These are phyloP conservation scores for Malurus alboscapulatus DNA, from an alignment of 2,113 vertebrate genomes.

Conservation along the genomic window DNA sequence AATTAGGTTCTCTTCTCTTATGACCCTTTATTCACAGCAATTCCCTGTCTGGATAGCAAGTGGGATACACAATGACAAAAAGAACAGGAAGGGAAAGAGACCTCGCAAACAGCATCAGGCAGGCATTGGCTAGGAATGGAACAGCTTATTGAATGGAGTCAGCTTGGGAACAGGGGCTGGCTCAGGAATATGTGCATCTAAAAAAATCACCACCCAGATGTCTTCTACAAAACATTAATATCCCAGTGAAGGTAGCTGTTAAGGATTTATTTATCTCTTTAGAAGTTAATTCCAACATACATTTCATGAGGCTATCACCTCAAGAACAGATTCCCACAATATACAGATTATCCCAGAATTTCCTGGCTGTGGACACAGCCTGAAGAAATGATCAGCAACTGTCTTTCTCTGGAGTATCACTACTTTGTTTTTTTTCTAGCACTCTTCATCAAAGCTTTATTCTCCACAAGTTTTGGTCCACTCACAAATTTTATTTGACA, in stretches of 20 bases:
- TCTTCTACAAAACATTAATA: neutral
- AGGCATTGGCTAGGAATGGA: neutral
- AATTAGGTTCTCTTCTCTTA: constrained; percentile 39
- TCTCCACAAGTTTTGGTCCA: neutral
- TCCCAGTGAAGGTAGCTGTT: neutral
- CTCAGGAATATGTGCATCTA: neutral
- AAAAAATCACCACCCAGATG: neutral
- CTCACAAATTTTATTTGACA: neutral
- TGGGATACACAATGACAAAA: constrained; percentile 13
- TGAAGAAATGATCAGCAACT: neutral
- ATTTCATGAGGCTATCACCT: rapidly evolving
- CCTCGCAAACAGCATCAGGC: neutral
- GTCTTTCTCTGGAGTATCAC: neutral
- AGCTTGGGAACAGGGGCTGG: neutral
- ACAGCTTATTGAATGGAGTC: neutral
- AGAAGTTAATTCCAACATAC: neutral
- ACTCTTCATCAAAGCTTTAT: neutral
- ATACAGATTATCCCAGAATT: neutral
- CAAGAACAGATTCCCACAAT: neutral
- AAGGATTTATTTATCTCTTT: neutral
- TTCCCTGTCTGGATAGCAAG: neutral
- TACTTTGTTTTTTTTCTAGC: neutral
- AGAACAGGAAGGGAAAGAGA: neutral
- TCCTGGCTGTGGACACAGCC: neutral
- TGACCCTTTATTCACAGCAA: constrained; percentile 32